Conservation (phyloP, 2,113 vertebrate genomes). For the Alligator sinensis region DNA sequence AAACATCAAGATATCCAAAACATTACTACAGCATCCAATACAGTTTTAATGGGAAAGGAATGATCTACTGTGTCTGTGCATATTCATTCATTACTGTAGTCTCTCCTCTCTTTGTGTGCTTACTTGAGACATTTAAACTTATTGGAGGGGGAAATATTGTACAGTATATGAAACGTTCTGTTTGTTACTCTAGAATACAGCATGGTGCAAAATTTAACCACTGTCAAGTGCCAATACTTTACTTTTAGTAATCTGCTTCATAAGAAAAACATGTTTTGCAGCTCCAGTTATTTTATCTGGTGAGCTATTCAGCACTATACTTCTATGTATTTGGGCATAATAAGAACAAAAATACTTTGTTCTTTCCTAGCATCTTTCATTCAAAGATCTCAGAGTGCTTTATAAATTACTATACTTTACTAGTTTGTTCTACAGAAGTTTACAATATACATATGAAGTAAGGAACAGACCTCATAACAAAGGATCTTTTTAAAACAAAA, state of each 20-base stretch:
- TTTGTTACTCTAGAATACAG: slow-evolving; percentile 9
- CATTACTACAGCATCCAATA: slow-evolving; percentile 40
- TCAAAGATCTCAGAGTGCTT: neutral
- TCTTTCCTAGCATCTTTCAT: slow-evolving; percentile 20
- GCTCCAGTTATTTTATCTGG: neutral
- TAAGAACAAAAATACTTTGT: slow-evolving; percentile 10
- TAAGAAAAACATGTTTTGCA: slow-evolving; percentile 11
- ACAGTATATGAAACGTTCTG: slow-evolving; percentile 15
- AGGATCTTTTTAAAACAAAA: neutral
- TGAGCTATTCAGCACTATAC: neutral
- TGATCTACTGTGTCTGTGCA: slow-evolving; percentile 32
- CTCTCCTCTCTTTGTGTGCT: slow-evolving; percentile 26
- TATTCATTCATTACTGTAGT: slow-evolving; percentile 23
- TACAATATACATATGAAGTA: neutral
- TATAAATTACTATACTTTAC: neutral
- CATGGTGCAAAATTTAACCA: slow-evolving; percentile 40
- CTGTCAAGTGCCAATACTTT: slow-evolving; percentile 21
- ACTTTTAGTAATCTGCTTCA: slow-evolving; percentile 15
- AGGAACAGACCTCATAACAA: neutral
- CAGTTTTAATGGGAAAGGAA: slow-evolving; percentile 53
- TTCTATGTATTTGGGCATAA: slow-evolving; percentile 8
- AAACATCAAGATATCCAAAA: slow-evolving; percentile 48
- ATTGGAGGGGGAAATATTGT: slow-evolving; percentile 24
- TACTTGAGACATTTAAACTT: slow-evolving; percentile 43
- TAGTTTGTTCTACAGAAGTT: neutral